Percentiles rank a stretch among this genome's conserved stretches.
These are phyloP conservation scores for Galeopterus variegatus DNA, from an alignment of 2,113 vertebrate genomes.

Conservation along the genomic window DNA sequence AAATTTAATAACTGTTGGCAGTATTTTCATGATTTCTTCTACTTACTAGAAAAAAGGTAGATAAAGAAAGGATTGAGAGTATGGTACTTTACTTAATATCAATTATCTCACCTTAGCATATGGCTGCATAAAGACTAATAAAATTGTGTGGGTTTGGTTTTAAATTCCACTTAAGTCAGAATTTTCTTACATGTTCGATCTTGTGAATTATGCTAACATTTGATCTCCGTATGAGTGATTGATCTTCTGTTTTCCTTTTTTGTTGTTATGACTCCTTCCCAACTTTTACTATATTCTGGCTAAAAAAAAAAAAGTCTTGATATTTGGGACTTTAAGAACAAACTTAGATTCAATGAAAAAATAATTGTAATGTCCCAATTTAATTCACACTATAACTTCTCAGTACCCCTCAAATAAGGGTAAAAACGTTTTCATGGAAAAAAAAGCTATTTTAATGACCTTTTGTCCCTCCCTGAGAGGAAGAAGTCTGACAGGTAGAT, in stretches of 20 bases:
- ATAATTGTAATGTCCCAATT: conserved; percentile 82
- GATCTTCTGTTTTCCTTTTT: background rate
- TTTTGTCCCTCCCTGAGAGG: conserved; percentile 94
- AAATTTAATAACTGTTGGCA: background rate
- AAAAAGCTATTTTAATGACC: conserved; percentile 95
- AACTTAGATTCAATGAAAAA: conserved; percentile 7
- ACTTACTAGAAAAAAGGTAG: background rate
- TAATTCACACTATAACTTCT: conserved; percentile 88
- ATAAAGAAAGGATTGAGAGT: background rate
- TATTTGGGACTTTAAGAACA: conserved; percentile 40
- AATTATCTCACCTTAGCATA: background rate
- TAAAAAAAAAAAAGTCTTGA: background rate
- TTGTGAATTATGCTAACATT: conserved; percentile 29
- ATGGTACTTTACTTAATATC: background rate
- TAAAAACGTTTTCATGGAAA: conserved; percentile 90
- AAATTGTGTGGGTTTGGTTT: background rate
- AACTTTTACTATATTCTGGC: background rate
- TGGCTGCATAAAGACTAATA: background rate
- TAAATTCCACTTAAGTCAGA: conserved; percentile 15
- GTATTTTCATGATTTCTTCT: conserved; percentile 4
- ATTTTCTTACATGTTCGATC: background rate
- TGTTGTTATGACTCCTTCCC: background rate
- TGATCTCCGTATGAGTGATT: background rate
- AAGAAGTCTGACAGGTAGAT: conserved; percentile 99
- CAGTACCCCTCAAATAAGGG: conserved; percentile 75